phyloP scores from a whole-genome alignment of 1,140 invertebrate genomes.

The Aphelenchoides avenae region DNA sequence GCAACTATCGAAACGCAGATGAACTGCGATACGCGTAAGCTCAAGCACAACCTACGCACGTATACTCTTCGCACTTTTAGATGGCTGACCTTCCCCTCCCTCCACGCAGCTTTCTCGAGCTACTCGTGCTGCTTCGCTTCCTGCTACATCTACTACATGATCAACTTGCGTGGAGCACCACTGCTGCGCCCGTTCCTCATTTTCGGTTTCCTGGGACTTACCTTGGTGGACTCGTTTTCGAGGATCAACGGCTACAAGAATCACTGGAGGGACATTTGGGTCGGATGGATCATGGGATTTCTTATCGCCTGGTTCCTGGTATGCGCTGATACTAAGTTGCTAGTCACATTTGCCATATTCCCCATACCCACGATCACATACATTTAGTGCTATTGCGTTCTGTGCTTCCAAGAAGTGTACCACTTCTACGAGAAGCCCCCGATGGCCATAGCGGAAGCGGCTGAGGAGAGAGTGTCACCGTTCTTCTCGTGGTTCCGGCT shows the following conservation, averaged over 20 bases:
- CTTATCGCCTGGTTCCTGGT: conserved; percentile 55
- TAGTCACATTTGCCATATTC: conserved; percentile 2
- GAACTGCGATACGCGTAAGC: conserved; percentile 59
- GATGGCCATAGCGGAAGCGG: conserved; percentile 19
- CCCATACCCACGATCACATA: no score
- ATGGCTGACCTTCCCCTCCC: conserved; percentile 58
- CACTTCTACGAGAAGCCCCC: conserved; percentile 44
- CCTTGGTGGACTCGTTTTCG: conserved; percentile 57
- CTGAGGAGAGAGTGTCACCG: conserved; percentile 48
- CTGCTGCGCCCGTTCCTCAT: conserved; percentile 55
- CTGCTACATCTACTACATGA: conserved; percentile 60
- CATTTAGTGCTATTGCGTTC: conserved; percentile 57
- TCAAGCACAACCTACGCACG: no score
- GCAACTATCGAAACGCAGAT: conserved; percentile 53
- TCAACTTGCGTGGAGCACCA: conserved; percentile 57
- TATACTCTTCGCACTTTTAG: no score
- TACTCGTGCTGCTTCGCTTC: conserved; percentile 57
- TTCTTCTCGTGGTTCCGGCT: conserved; percentile 59
- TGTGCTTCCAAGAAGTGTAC: conserved; percentile 59
- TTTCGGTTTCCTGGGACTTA: conserved; percentile 56
- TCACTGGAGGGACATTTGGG: conserved; percentile 59
- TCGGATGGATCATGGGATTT: conserved; percentile 57
- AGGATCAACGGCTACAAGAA: conserved; percentile 59
- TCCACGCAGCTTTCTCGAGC: conserved; percentile 57
- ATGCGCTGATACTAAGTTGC: background rate